Base-by-base conservation (phyloP, 2,888 invertebrate species). In the Caenorhabditis afra region DNA sequence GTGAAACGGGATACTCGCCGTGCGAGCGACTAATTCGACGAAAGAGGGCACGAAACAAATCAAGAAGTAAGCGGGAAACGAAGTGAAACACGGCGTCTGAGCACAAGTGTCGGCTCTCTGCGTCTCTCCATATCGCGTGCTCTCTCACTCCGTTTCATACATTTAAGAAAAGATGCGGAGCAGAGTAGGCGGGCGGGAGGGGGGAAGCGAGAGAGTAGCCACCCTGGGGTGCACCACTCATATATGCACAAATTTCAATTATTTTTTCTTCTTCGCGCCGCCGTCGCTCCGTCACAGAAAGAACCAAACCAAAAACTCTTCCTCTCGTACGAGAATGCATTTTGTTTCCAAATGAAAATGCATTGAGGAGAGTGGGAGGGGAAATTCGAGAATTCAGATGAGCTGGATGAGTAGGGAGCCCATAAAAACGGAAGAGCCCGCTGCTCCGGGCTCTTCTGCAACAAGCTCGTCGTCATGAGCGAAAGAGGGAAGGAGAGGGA, bases 221-320 rank as follows among this genome's bases (percentile, higher is more conserved):
- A 49, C 67, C 67, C 67, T 50, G 67, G n/a, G 47, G n/a, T 49
- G 49, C 71, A 64, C 71, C 71, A 64, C 71, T 71, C 62, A 71
- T 71, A 71, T 71, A 71, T 71, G 71, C 71, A 71, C 71, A 73
- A 64, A 73, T 73, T 73, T 73, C 64, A 73, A 73, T 73, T 73
- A 64, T 73, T 73, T 73, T 71, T 44, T 47, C 20, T 23, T 20
- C n/a, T n/a, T n/a, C n/a, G n/a, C n/a, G n/a, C n/a, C n/a, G n/a
- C n/a, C n/a, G n/a, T n/a, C n/a, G n/a, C n/a, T n/a, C n/a, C 37
- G 57, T 59, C 59, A 59, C 59, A 52, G 29, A 29, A 7, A 29
- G 29, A 29, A 29, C 29, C 29, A 68, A 68, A 67, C 66, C 29
- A 65, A 57, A 55, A 55, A 55, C 45, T 39, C 58, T 58, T 66